Evolutionary conservation across 1,140 invertebrate species (phyloP).

Genomic region (Drosophila ironensis): DNA sequence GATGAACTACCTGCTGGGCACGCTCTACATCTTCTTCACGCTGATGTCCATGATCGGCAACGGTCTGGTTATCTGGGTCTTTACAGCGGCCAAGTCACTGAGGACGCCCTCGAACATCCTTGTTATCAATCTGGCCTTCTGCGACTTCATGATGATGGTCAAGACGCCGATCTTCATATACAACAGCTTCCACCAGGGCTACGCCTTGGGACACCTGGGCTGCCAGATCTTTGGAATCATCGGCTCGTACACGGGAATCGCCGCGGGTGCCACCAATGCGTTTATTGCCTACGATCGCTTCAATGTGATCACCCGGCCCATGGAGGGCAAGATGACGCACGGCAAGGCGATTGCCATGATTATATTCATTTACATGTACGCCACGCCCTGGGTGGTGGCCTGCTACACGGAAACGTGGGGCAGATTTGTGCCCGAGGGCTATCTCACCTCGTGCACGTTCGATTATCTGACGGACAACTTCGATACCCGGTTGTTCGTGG

Average conservation of each 20-base stretch:
- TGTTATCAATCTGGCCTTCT: conserved; percentile 92
- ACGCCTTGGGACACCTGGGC: conserved; percentile 87
- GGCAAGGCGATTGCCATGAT: conserved; percentile 90
- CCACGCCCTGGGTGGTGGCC: conserved; percentile 90
- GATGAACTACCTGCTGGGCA: conserved; percentile 91
- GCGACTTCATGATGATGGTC: conserved; percentile 95
- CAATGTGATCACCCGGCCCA: conserved; percentile 91
- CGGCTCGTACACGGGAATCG: conserved; percentile 92
- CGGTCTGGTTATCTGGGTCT: conserved; percentile 95
- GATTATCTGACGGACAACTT: conserved; percentile 91
- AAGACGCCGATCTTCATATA: conserved; percentile 86
- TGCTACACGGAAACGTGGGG: conserved; percentile 91
- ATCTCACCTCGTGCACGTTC: conserved; percentile 91
- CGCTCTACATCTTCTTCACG: conserved; percentile 91
- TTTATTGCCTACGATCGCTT: conserved; percentile 82
- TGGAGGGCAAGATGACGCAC: conserved; percentile 90
- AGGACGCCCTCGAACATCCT: conserved; percentile 96
- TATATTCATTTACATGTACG: conserved; percentile 88
- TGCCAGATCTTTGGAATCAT: conserved; percentile 91
- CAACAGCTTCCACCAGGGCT: conserved; percentile 91
- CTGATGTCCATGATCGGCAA: conserved; percentile 91
- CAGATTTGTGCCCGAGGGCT: conserved; percentile 92
- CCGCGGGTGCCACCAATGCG: conserved; percentile 89
- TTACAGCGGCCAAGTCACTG: conserved; percentile 88
- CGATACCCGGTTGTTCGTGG: conserved; percentile 89